Evolutionary conservation across 2,113 vertebrate genomes (phyloP), one percentile per base, ranked within the genome.

Genomic region (Mellivora capensis): DNA sequence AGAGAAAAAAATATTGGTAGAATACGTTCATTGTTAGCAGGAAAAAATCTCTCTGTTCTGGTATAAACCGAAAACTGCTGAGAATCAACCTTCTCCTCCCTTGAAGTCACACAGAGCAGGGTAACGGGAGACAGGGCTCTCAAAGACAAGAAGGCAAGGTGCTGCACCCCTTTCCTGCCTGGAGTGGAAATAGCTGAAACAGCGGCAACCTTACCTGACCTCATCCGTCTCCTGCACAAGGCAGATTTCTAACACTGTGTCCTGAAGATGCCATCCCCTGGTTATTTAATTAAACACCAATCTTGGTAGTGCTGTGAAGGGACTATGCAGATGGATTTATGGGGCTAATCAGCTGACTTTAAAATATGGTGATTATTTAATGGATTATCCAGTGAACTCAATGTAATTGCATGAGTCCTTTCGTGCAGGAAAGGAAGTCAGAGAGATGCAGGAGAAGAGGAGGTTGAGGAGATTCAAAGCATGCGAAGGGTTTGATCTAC

Each of bases 401-500:
- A 0, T 31, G 21, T 15, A 12, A 37, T 52, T 59, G 29, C 4
- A 31, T 23, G 31, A 54, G 20, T 4, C 54, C 39, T 71, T 12
- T 37, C 80, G 25, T 29, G 11, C 25, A 15, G 47, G 34, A 49
- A 21, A 44, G 34, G 47, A 52, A 61, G 47, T 1, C 31, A 21
- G n/a, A 54, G 27, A 27, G 42, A 74, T 14, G 31, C 27, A 6
- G 57, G 25, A 7, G 27, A 59, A 47, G 14, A 10, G 64, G 34
- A 52, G n/a, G 21, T 23, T 29, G n/a, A 76, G 21, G 67, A 42
- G 34, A 86, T 34, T 23, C 2, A 11, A 23, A 44, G 14, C 3
- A 0, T 21, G 39, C 2, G 27, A n/a, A n/a, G 11, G 2, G 13
- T 3, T 4, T 39, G 61, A 42, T 5, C 1, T 34, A 7, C 9